These are phyloP conservation scores for Leptobrachium leishanense DNA, from an alignment of 2,113 vertebrate species.

Conservation along the genomic window DNA sequence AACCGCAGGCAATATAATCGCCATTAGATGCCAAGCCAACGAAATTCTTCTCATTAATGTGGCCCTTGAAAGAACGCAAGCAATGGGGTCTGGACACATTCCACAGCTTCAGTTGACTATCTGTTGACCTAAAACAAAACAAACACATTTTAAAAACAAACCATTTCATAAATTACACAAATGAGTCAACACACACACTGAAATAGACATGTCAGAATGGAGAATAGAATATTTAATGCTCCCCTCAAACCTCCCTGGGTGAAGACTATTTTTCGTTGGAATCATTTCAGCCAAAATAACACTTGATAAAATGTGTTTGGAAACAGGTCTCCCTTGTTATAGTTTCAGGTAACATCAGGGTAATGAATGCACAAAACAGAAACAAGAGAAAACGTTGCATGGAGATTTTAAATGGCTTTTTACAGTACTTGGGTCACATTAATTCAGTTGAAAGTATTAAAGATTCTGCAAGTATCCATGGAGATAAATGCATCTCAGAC, in stretches of 20 bases:
- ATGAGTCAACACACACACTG: too few relatives aligned
- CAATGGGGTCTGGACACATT: conserved; percentile 97
- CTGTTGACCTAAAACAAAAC: conserved; percentile 80
- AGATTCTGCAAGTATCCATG: background rate
- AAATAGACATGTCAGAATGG: too few relatives aligned
- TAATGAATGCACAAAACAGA: too few relatives aligned
- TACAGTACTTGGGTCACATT: background rate
- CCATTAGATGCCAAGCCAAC: conserved; percentile 95
- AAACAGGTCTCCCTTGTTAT: too few relatives aligned
- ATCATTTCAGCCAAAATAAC: too few relatives aligned
- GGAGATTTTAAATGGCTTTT: background rate
- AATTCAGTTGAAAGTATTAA: background rate
- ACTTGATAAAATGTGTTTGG: too few relatives aligned
- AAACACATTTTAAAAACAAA: background rate
- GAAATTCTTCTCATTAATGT: conserved; percentile 99
- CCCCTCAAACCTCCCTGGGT: too few relatives aligned
- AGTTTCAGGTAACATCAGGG: too few relatives aligned
- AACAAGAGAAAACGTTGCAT: too few relatives aligned
- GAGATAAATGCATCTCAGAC: background rate
- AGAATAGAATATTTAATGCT: too few relatives aligned
- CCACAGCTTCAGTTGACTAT: conserved; percentile 98
- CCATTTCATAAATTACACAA: too few relatives aligned
- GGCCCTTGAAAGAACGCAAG: conserved; percentile 96
- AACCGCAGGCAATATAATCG: conserved; percentile 97
- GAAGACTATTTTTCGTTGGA: too few relatives aligned